Conservation (phyloP, 2,113 vertebrate genomes). For the Zootoca vivipara region DNA sequence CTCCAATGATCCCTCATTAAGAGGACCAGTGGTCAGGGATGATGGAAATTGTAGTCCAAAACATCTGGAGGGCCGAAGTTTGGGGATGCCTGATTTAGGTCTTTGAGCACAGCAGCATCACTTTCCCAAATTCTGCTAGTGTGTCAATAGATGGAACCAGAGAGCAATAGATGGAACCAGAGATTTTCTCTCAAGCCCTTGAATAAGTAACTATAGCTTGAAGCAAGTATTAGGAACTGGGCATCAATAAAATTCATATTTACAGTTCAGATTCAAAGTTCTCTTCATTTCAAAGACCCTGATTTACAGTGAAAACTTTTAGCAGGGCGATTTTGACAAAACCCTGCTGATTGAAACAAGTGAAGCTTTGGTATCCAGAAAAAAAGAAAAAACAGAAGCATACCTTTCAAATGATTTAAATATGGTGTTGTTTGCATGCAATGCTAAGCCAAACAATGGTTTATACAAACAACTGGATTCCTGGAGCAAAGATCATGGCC, state of each 20-base stretch:
- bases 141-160: slow-evolving; percentile 59
- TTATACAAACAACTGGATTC: no score
- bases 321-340: background rate
- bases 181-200: background rate
- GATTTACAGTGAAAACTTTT: no score
- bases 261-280: background rate
- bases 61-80: no score
- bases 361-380: background rate
- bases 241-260: background rate
- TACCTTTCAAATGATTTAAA: background rate
- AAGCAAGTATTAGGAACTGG: background rate
- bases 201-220: background rate
- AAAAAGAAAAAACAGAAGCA: background rate
- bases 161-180: slow-evolving; percentile 26
- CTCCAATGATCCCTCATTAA: no score
- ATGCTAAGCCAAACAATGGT: no score
- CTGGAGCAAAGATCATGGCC: no score
- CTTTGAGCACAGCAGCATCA: background rate
- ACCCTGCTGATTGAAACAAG: background rate
- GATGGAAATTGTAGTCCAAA: no score
- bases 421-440: background rate
- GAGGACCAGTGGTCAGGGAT: no score
- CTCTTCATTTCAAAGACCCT: background rate
- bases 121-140: background rate
- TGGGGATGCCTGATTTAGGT: no score